These are phyloP conservation scores for Silurus meridionalis DNA, from an alignment of 2,113 vertebrate species.

Conservation along the genomic window DNA sequence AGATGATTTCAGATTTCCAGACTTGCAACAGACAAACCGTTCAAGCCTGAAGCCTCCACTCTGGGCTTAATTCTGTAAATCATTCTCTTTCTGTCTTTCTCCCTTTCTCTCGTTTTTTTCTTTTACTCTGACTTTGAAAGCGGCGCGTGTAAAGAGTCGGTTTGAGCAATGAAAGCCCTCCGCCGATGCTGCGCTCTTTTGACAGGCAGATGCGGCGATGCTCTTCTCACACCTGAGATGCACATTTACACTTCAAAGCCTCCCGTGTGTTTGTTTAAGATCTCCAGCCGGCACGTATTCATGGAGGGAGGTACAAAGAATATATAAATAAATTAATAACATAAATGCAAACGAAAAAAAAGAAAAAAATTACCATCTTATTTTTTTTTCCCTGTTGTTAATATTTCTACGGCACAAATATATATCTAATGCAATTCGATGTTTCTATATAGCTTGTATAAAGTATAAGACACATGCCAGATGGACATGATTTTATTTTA, in stretches of 20 bases:
- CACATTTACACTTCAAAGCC: slow-evolving; percentile 70
- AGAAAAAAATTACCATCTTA: background rate
- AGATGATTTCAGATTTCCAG: background rate
- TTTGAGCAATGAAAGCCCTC: slow-evolving; percentile 53
- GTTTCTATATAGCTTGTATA: background rate
- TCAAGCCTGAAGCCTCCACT: slow-evolving; percentile 64
- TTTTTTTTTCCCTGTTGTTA: background rate
- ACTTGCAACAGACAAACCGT: slow-evolving; percentile 62
- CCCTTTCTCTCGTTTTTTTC: too few species aligned
- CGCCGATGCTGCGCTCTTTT: slow-evolving; percentile 60
- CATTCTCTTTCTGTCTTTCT: background rate
- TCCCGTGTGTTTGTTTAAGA: slow-evolving; percentile 49
- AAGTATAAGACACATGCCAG: background rate
- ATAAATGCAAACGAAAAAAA: slow-evolving; percentile 3
- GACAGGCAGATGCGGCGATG: slow-evolving; percentile 60
- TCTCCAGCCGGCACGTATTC: slow-evolving; percentile 34
- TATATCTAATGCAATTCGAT: background rate
- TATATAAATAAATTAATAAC: slow-evolving; percentile 30
- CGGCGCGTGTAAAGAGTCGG: slow-evolving; percentile 27
- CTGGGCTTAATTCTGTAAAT: slow-evolving; percentile 54
- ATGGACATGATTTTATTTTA: background rate
- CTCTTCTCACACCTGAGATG: slow-evolving; percentile 61
- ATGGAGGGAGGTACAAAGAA: slow-evolving; percentile 26
- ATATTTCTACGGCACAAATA: background rate
- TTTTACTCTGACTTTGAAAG: slow-evolving; percentile 18